phyloP scores from a whole-genome alignment of 2,797 vertebrate genomes.

The Sibirionetta formosa region DNA sequence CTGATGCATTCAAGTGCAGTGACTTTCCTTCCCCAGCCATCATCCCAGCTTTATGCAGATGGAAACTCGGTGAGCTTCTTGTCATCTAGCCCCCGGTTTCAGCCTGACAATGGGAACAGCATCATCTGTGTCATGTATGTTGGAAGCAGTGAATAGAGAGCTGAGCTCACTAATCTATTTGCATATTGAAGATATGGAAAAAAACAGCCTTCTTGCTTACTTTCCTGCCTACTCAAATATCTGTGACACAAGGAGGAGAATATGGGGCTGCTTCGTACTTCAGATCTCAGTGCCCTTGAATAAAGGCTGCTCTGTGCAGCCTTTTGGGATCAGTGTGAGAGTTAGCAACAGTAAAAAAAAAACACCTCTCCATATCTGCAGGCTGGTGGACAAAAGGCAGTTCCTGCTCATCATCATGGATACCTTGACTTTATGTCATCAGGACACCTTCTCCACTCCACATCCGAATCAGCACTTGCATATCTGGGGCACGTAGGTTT shows the following conservation, averaged over 20 bases:
- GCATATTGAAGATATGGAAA: conserved; percentile 61
- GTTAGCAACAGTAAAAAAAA: background rate
- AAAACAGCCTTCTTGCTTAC: conserved; percentile 41
- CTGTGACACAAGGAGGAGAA: conserved; percentile 40
- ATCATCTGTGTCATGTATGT: conserved; percentile 70
- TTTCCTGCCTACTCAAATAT: conserved; percentile 56
- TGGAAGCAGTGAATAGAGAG: conserved; percentile 66
- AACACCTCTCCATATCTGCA: background rate
- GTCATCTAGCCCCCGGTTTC: conserved; percentile 54
- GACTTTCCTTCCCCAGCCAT: background rate
- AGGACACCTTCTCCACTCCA: background rate
- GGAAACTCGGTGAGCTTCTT: conserved; percentile 32
- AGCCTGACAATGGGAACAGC: conserved; percentile 66
- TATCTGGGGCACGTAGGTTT: background rate
- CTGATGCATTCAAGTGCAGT: background rate
- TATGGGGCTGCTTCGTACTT: background rate
- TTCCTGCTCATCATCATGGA: background rate
- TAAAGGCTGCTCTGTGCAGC: background rate
- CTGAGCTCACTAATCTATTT: conserved; percentile 62
- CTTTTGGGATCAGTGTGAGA: background rate
- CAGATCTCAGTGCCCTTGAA: background rate
- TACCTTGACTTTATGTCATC: background rate
- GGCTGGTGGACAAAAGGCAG: background rate
- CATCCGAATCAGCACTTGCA: background rate
- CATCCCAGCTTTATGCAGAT: conserved; percentile 37